These are phyloP conservation scores for Chrysina gloriosa DNA, from an alignment of 2,888 invertebrate genomes.

Conservation along the genomic window DNA sequence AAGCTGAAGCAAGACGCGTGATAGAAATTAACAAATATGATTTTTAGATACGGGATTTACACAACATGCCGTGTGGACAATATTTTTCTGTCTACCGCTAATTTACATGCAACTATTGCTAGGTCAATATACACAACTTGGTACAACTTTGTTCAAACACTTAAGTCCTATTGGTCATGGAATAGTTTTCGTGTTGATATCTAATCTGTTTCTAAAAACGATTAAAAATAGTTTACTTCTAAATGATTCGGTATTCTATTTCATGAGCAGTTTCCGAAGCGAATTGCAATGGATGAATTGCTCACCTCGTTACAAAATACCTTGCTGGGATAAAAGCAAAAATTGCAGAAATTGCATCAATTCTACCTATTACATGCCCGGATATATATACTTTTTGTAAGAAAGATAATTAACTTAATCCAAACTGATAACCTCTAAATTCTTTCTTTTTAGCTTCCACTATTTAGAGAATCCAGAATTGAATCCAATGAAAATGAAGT, in stretches of 20 bases:
- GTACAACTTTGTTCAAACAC: conserved; percentile 45
- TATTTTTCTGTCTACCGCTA: conserved; percentile 47
- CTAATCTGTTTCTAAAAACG: conserved; percentile 42
- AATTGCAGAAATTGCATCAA: conserved; percentile 14
- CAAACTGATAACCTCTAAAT: background rate
- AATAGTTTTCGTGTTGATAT: conserved; percentile 45
- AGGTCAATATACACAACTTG: conserved; percentile 51
- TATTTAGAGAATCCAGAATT: conserved; percentile 27
- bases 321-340: conserved; percentile 12
- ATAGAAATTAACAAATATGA: background rate
- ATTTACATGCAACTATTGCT: conserved; percentile 48
- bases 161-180: conserved; percentile 49
- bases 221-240: conserved; percentile 41
- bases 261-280: conserved; percentile 44
- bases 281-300: conserved; percentile 48
- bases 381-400: conserved; percentile 31
- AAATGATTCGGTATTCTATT: conserved; percentile 47
- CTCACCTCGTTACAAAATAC: conserved; percentile 16
- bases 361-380: conserved; percentile 17
- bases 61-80: conserved; percentile 38
- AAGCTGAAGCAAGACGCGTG: background rate
- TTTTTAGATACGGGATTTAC: conserved; percentile 41
- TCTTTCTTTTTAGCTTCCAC: conserved; percentile 5
- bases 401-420: background rate
- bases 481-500: background rate